These are phyloP conservation scores for Austrofundulus limnaeus DNA, from an alignment of 2,113 vertebrate species.

Conservation along the genomic window DNA sequence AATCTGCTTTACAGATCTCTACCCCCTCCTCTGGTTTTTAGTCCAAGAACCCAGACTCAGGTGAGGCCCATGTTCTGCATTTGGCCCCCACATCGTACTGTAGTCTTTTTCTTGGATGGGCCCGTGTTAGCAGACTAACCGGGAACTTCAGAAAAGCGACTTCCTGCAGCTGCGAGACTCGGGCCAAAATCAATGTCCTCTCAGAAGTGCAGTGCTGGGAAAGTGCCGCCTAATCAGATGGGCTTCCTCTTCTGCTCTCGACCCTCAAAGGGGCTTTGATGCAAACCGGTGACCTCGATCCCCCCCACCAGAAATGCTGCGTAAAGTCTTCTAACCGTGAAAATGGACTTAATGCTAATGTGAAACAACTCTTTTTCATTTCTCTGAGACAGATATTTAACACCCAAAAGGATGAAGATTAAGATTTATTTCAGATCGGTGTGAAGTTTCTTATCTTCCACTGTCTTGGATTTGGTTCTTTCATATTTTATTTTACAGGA, in stretches of 20 bases:
- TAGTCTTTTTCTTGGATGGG: constrained; percentile 67
- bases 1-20: no score
- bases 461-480: constrained; percentile 2
- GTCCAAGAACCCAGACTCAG: constrained; percentile 46
- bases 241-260: constrained; percentile 45
- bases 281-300: constrained; percentile 10
- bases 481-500: not conserved
- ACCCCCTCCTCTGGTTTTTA: constrained; percentile 19
- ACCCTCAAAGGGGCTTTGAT: constrained; percentile 40
- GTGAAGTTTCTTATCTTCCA: constrained; percentile 20
- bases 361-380: not conserved
- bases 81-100: constrained; percentile 54
- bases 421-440: constrained; percentile 10
- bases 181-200: constrained; percentile 74
- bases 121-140: constrained; percentile 17
- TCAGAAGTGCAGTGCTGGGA: constrained; percentile 52
- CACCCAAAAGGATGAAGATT: constrained; percentile 10
- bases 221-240: constrained; percentile 65
- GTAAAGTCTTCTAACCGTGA: not conserved
- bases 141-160: constrained; percentile 50
- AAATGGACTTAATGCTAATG: not conserved
- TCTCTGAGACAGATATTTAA: not conserved
- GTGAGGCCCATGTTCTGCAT: constrained; percentile 38
- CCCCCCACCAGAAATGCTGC: not conserved
- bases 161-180: constrained; percentile 44